Base-by-base conservation (phyloP, 2,797 vertebrate genomes). In the Leucoraja ocellata region DNA sequence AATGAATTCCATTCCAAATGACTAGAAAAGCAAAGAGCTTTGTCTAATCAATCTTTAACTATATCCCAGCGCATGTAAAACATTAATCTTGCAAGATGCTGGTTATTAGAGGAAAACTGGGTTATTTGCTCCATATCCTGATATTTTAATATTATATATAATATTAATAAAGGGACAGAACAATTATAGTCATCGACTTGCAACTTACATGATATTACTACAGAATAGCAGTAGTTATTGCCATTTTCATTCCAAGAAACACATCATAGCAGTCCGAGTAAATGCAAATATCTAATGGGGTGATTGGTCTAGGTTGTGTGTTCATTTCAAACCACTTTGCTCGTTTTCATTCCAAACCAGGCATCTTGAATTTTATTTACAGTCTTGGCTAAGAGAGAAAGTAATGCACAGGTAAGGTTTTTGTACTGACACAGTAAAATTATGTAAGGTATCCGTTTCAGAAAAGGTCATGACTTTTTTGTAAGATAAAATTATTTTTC, bases 111-210 rank as follows among this genome's bases (percentile, higher is more conserved):
- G 14, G 39, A 76, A 76, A 92, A 73, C 1, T 92, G 68, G 73
- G 25, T 76, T 71, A 92, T 92, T 92, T 92, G n/a, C 46, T 92
- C 71, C 71, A 28, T 76, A 92, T 92, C 73, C 90, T 92, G 71
- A 28, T 23, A 5, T 54, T 54, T 54, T 54, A 54, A 54, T 54
- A 54, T 76, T 92, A 6, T n/a, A 88, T 11, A 68, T n/a, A 68
- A 88, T 92, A 8, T 74, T 63, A 46, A 32, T 8, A 23, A 74
- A 74, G 71, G 36, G 28, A 28, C 46, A 16, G 90, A 74, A n/a
- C n/a, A n/a, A 74, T 74, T 91, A 54, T 28, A n/a, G 71, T 74
- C 54, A 39, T 76, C 73, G 58, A 76, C 71, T 71, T 76, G 4
- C 28, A 92, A 23, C 90, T n/a, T 76, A 76, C 71, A 92, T 92